phyloP scores from a whole-genome alignment of 2,797 vertebrate species.

The Premnoplex brunnescens region DNA sequence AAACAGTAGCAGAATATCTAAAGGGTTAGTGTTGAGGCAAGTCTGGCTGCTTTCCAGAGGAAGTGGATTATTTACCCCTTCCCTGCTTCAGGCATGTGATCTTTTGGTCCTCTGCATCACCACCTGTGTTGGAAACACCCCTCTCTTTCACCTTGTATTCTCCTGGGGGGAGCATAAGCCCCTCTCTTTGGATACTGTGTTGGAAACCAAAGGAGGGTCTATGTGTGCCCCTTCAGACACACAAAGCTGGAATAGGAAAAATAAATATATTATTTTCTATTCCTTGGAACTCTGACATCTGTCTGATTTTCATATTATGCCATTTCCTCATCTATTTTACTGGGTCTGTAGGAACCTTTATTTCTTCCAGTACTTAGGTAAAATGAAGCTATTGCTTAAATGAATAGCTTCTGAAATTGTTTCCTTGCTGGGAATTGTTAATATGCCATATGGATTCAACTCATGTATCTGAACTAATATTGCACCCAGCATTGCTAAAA shows the following conservation, averaged over 20 bases:
- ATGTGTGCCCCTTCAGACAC: neutral
- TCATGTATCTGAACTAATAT: neutral
- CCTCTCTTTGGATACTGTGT: neutral
- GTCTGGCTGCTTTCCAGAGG: neutral
- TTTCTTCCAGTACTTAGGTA: conserved; percentile 17
- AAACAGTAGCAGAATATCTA: neutral
- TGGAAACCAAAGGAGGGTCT: neutral
- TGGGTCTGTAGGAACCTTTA: neutral
- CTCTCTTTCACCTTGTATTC: neutral
- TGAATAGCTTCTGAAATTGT: conserved; percentile 33
- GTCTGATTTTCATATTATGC: neutral
- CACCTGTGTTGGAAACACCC: neutral
- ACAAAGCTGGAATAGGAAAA: neutral
- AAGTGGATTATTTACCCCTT: neutral
- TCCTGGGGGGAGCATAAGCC: neutral
- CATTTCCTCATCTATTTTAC: conserved; percentile 17
- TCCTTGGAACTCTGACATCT: conserved; percentile 8
- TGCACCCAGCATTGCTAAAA: neutral
- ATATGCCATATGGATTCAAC: neutral
- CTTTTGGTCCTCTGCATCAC: neutral
- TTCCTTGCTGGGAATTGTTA: neutral
- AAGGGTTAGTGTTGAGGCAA: neutral
- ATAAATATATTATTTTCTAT: neutral
- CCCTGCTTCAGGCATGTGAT: neutral
- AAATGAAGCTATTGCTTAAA: conserved; percentile 33